phyloP scores from a whole-genome alignment of 2,888 invertebrate species.

The Fabriciana adippe region DNA sequence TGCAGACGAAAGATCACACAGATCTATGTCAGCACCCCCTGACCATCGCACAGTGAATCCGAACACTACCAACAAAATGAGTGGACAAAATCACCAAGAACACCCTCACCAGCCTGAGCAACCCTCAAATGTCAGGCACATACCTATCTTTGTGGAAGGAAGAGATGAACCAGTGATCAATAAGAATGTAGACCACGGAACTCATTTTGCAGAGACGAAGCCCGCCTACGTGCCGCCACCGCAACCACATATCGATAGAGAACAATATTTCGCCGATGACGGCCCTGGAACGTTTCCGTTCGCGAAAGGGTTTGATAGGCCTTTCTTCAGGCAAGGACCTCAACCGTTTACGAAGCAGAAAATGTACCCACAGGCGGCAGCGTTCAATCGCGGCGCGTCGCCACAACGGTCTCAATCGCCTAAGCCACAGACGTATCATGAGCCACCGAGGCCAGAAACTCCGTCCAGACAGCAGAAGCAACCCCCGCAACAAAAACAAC shows the following conservation, averaged over 20 bases:
- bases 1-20: slow-evolving; percentile 84
- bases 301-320: slow-evolving; percentile 69
- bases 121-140: slow-evolving; percentile 86
- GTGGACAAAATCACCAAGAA: slow-evolving; percentile 61
- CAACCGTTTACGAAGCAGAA: slow-evolving; percentile 79
- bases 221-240: slow-evolving; percentile 60
- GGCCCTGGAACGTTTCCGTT: slow-evolving; percentile 68
- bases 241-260: slow-evolving; percentile 67
- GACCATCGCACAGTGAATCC: slow-evolving; percentile 71
- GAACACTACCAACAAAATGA: slow-evolving; percentile 56
- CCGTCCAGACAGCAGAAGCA: slow-evolving; percentile 53
- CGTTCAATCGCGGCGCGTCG: slow-evolving; percentile 64
- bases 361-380: slow-evolving; percentile 63
- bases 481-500: slow-evolving; percentile 47
- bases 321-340: slow-evolving; percentile 70
- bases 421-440: slow-evolving; percentile 65
- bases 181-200: slow-evolving; percentile 75
- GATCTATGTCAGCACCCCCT: slow-evolving; percentile 92
- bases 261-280: slow-evolving; percentile 71
- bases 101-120: slow-evolving; percentile 53
- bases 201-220: slow-evolving; percentile 63
- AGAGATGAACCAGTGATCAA: slow-evolving; percentile 90
- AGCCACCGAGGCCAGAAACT: slow-evolving; percentile 64
- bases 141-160: slow-evolving; percentile 94
- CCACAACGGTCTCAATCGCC: slow-evolving; percentile 71